Evolutionary conservation across 2,797 vertebrate species (phyloP), one percentile per base, ranked within the genome.

Genomic region (Artibeus jamaicensis): DNA sequence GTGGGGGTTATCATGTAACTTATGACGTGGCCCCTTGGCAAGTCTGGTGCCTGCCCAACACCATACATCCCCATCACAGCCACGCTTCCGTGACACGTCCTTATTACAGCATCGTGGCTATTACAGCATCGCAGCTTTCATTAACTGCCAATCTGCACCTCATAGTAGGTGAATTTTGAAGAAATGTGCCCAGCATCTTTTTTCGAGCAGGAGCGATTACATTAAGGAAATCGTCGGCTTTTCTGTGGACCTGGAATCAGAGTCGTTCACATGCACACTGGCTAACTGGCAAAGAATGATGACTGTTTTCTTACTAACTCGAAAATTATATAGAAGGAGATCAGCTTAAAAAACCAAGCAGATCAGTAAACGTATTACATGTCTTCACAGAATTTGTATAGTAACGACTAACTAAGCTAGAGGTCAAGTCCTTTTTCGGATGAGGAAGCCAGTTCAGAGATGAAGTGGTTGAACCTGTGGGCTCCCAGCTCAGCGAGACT

Each of bases 291-390:
- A 39, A 50, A 65, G 50, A 74, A 46, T n/a, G n/a, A 12, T 5
- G 59, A 32, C 7, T 68, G 8, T 57, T 62, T 81, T 88, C 29
- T 78, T 48, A 18, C 19, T 65, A 59, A 24, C 9, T 18, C 32
- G n/a, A 12, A 46, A 73, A 26, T 71, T 39, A 29, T 18, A 2
- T 26, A 32, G 4, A 12, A 12, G n/a, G 44, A 39, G n/a, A 26
- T 57, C 32, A 24, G 53, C n/a, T 86, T 59, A 5, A 77, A 50
- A 37, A 55, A 26, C 48, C 5, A 26, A 79, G 55, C 21, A 1
- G 5, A 1, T 4, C 0, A 0, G 15, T 48, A n/a, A 42, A 44
- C 0, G 5, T 3, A 2, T 42, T n/a, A 1, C 16, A 6, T 22
- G 34, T 81, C 55, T 50, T 73, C 32, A 18, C 24, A 26, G 73